Evolutionary conservation across 2,888 invertebrate species (phyloP).

Genomic region (Automeris io): DNA sequence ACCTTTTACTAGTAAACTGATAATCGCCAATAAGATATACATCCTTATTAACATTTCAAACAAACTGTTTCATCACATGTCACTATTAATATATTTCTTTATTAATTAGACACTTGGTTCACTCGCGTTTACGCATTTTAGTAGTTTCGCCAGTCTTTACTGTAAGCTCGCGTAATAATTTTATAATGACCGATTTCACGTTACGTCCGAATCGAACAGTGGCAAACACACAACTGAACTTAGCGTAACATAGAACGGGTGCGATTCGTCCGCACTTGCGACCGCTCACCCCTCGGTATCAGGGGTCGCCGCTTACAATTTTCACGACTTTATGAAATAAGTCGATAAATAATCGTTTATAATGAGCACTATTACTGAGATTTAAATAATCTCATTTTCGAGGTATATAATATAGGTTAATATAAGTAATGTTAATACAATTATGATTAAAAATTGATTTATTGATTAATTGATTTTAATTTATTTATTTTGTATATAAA

Average conservation of each 20-base stretch:
- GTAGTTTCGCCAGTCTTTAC: conserved; percentile 19
- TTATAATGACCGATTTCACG: conserved; percentile 19
- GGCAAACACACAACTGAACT: conserved; percentile 47
- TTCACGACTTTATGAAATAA: conserved; percentile 58
- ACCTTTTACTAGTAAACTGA: conserved; percentile 67
- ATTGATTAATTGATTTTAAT: too few relatives aligned
- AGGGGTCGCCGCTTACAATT: conserved; percentile 56
- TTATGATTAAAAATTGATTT: too few relatives aligned
- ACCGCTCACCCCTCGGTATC: conserved; percentile 49
- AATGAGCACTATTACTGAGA: conserved; percentile 30
- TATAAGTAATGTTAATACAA: background rate
- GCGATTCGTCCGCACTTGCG: conserved; percentile 32
- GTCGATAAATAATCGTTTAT: conserved; percentile 52
- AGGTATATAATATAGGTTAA: background rate
- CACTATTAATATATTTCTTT: conserved; percentile 37
- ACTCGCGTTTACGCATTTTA: conserved; percentile 31
- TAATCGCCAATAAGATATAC: conserved; percentile 55
- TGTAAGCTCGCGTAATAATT: conserved; percentile 29
- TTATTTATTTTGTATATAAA: too few relatives aligned
- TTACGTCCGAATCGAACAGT: conserved; percentile 33
- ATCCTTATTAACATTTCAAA: conserved; percentile 56
- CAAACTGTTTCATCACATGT: conserved; percentile 56
- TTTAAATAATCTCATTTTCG: conserved; percentile 15
- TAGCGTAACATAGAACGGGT: conserved; percentile 24
- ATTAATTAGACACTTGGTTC: conserved; percentile 29